Evolutionary conservation across 2,797 vertebrate species (phyloP), one percentile per base, ranked within the genome.

Genomic region (Acipenser transmontanus): DNA sequence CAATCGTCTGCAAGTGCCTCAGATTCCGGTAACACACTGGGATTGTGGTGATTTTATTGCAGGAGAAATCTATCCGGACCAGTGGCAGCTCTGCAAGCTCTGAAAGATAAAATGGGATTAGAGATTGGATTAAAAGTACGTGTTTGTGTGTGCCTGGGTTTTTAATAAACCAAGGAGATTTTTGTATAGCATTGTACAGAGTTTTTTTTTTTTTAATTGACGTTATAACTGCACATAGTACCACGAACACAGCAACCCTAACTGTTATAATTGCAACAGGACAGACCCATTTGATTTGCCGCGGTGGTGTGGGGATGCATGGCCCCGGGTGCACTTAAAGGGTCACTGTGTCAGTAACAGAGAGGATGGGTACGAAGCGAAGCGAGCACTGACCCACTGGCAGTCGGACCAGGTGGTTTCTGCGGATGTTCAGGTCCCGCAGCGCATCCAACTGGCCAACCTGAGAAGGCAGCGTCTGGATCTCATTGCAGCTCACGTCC

Each of bases 401-500:
- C 68, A 99, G 89, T 61, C 59, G 84, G 63, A 92, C 80, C 82
- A 99, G 88, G 82, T 96, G 91, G 84, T 99, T 99, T 75, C 96
- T 92, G 80, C 97, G 89, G 72, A 99, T 88, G 76, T 97, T 99
- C 63, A 99, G 86, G 83, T 99, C 96, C 66, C 95, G 78, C 49
- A 99, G 87, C 49, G 88, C 82, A 76, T 96, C 93, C 77, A 99
- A 81, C 76, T 84, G 87, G 73, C 94, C 94, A 51, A 98, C 86
- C 78, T 99, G 95, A 10, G 91, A 83, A 61, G 97, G 97, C 72
- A 99, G 77, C 65, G 86, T 93, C 85, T 95, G 94, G 85, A 99
- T 94, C 88, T 99, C 97, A 74, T 99, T 99, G 80, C 96, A 98
- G 87, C 97, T 99, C 61, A 98, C 94, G 65, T 98, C 96, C 97